These are phyloP conservation scores for Agonopterix arenella DNA, from an alignment of 2,888 invertebrate genomes.

Conservation along the genomic window DNA sequence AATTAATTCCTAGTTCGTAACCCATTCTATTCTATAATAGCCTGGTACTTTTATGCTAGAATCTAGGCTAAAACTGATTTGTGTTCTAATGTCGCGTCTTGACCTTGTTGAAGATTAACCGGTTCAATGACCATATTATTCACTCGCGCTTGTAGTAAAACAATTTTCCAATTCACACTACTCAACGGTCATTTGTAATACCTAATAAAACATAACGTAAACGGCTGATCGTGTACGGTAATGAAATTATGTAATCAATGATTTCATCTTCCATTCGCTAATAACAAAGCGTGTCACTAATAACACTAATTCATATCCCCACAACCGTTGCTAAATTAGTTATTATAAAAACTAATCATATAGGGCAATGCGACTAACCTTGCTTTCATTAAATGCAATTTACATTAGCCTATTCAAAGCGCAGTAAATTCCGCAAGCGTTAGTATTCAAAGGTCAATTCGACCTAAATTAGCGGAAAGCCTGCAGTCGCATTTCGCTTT, in stretches of 20 bases:
- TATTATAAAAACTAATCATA: too few species aligned
- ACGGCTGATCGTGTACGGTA: constrained; percentile 2
- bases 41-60: constrained; percentile 4
- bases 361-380: too few species aligned
- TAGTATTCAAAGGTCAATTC: constrained; percentile 18
- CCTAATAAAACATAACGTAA: constrained; percentile 8
- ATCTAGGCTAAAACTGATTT: not conserved
- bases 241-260: constrained; percentile 1
- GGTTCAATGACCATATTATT: constrained; percentile 33
- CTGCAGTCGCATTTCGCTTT: constrained; percentile 25
- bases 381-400: constrained; percentile 11
- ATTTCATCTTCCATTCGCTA: constrained; percentile 19
- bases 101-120: not conserved
- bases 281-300: constrained; percentile 15
- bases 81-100: too few species aligned
- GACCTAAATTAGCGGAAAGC: constrained; percentile 26
- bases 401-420: constrained; percentile 3
- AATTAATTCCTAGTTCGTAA: too few species aligned
- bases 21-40: not conserved
- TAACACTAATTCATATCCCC: constrained; percentile 1
- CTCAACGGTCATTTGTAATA: constrained; percentile 11
- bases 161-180: constrained; percentile 38
- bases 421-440: constrained; percentile 2
- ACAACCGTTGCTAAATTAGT: constrained; percentile 1
- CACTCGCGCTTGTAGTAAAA: constrained; percentile 29